Conservation (phyloP, 2,113 vertebrate species). For the Echinops telfairi region DNA sequence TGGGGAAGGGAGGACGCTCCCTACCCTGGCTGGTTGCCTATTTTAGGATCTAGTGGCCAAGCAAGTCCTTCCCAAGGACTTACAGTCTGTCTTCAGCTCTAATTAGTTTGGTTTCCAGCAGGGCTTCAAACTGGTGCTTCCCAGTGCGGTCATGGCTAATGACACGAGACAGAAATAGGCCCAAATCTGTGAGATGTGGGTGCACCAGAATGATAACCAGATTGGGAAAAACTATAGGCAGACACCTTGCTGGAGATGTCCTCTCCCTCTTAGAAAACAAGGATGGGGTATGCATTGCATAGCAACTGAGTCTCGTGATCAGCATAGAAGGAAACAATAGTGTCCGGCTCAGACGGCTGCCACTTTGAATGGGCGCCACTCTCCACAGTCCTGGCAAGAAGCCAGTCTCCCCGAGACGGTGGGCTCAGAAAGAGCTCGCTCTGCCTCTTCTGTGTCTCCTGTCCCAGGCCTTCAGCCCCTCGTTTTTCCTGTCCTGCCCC, state of each 20-base stretch:
- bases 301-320: background rate
- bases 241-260: background rate
- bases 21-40: background rate
- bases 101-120: conserved; percentile 11
- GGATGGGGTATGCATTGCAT: background rate
- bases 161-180: background rate
- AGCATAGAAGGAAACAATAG: background rate
- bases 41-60: background rate
- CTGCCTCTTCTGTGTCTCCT: background rate
- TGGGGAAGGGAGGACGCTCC: too few relatives aligned
- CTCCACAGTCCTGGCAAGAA: background rate
- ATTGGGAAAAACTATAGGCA: background rate
- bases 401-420: background rate
- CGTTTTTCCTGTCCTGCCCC: background rate
- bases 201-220: background rate
- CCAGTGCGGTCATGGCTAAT: background rate
- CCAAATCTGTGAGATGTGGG: background rate
- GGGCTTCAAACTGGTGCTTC: background rate
- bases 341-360: background rate
- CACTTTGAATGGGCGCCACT: too few relatives aligned
- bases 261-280: background rate
- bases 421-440: background rate
- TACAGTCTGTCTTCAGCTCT: background rate
- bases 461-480: background rate
- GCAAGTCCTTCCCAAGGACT: conserved; percentile 2